Evolutionary conservation across 2,888 invertebrate species (phyloP).

Genomic region (Xylota segnis): DNA sequence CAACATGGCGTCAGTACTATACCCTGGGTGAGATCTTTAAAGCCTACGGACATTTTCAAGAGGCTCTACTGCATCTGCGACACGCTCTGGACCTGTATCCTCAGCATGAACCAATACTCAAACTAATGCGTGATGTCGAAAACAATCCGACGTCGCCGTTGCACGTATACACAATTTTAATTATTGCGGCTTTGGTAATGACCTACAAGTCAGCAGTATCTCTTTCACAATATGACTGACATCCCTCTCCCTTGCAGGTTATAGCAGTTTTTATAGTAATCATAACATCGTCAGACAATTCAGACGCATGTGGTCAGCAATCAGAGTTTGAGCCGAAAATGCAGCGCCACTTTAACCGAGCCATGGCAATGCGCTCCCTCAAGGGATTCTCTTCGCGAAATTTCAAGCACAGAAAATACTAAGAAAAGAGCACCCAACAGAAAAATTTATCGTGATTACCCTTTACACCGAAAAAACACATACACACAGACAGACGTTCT

Average conservation of each 20-base stretch:
- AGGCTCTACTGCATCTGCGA: conserved; percentile 92
- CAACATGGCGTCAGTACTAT: conserved; percentile 96
- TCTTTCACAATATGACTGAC: not conserved
- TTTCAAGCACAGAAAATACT: conserved; percentile 79
- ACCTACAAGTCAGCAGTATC: not conserved
- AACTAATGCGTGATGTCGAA: conserved; percentile 93
- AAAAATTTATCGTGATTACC: conserved; percentile 48
- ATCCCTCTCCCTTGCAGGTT: conserved; percentile 85
- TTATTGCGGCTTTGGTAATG: conserved; percentile 93
- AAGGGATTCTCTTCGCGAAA: conserved; percentile 85
- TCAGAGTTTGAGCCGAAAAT: conserved; percentile 87
- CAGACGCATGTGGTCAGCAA: conserved; percentile 72
- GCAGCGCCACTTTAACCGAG: conserved; percentile 94
- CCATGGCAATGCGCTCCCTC: conserved; percentile 94
- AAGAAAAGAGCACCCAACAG: conserved; percentile 51
- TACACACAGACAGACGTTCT: conserved; percentile 59
- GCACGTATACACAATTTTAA: conserved; percentile 93
- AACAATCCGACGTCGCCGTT: conserved; percentile 91
- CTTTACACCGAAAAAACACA: conserved; percentile 59
- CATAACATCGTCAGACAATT: conserved; percentile 89
- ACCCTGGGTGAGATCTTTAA: conserved; percentile 96
- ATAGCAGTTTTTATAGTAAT: conserved; percentile 93
- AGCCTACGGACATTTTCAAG: conserved; percentile 95
- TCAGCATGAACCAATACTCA: conserved; percentile 92
- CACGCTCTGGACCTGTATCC: conserved; percentile 94